Evolutionary conservation across 2,797 vertebrate genomes (phyloP), one percentile per base, ranked within the genome.

Genomic region (Lindbergichthys nudifrons): DNA sequence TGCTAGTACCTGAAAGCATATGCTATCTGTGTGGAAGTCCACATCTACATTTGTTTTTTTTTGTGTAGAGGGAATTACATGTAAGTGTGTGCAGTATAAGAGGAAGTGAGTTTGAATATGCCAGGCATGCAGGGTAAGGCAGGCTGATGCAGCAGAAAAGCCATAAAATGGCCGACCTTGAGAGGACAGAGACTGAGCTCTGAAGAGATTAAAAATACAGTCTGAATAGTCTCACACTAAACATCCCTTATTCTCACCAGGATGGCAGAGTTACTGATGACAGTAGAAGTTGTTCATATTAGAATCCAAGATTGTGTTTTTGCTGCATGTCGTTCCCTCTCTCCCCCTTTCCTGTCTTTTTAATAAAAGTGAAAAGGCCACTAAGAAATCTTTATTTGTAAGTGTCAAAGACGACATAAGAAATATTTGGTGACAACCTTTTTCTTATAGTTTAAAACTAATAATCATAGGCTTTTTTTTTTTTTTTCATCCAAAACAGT

Each of bases 61-160:
- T 61, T 64, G 21, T 64, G 45, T 14, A 53, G 50, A 64, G 39
- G 18, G 59, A 64, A 36, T 54, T 7, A n/a, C n/a, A n/a, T n/a
- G n/a, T n/a, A 36, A 54, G 18, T 58, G 53, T 52, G 50, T 45
- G 26, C 21, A 52, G 62, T 45, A 52, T 58, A 66, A 50, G 77
- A 72, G 48, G 59, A 70, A 60, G 63, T 50, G 51, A 73, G 62
- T 77, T 66, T 79, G 75, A 78, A 74, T 65, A 71, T 78, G 67
- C 69, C 58, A 61, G 71, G 69, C 61, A 73, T 59, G 42, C 70
- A 65, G 58, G 36, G 51, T 67, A 46, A 82, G 64, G 69, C 57
- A 56, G 63, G 53, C 89, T 92, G 90, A 92, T 84, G 79, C 85
- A 85, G 92, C 92, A 91, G 71, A 90, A 92, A 88, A 59, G 36